Evolutionary conservation across 2,888 invertebrate species (phyloP).

Genomic region (Ectemnius continuus): DNA sequence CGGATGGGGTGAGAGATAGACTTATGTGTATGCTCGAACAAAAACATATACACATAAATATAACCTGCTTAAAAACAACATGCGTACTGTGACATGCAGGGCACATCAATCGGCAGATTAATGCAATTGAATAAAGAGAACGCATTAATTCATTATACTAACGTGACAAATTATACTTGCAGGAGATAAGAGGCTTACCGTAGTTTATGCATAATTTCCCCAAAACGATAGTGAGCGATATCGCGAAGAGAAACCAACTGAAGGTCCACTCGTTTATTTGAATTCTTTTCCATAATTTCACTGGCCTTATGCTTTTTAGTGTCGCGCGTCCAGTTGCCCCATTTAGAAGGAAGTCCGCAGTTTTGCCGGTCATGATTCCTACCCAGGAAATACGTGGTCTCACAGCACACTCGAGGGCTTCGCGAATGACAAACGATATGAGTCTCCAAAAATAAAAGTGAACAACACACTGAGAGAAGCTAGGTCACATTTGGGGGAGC

Average conservation of each 20-base stretch:
- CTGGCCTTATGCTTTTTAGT: background rate
- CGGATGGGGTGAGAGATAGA: background rate
- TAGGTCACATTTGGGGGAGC: background rate
- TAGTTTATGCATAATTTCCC: constrained; percentile 67
- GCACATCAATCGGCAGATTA: constrained; percentile 16
- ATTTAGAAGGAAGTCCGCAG: background rate
- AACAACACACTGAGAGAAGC: constrained; percentile 36
- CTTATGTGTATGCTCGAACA: background rate
- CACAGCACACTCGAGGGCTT: constrained; percentile 1
- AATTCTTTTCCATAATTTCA: constrained; percentile 50
- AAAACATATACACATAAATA: background rate
- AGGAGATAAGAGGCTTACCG: constrained; percentile 55
- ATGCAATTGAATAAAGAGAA: background rate
- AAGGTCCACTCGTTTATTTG: constrained; percentile 68
- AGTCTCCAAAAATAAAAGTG: constrained; percentile 61
- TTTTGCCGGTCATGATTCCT: constrained; percentile 26
- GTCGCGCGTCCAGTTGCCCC: background rate
- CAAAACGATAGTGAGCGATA: constrained; percentile 63
- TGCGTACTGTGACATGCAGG: constrained; percentile 9
- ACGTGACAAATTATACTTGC: constrained; percentile 2
- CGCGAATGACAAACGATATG: constrained; percentile 37
- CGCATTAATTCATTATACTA: background rate
- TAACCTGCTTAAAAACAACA: constrained; percentile 7
- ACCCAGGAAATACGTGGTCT: constrained; percentile 1
- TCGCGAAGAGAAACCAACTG: constrained; percentile 58